Percentiles rank a stretch among this genome's conserved stretches.
These are phyloP conservation scores for Lutjanus campechanus DNA, from an alignment of 2,797 vertebrate species.

Conservation along the genomic window DNA sequence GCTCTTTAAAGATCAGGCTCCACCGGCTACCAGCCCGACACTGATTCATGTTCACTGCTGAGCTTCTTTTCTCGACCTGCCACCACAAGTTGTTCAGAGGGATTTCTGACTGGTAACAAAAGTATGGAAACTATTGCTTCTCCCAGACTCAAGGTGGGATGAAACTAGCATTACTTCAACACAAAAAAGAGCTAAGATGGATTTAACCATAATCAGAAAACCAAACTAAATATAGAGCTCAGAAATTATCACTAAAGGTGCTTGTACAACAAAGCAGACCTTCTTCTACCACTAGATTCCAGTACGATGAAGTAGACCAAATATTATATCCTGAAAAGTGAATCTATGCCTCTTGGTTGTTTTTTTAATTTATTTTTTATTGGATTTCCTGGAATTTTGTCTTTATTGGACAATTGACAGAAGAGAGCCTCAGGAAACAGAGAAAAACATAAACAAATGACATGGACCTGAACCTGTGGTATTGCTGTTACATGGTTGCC, in stretches of 20 bases:
- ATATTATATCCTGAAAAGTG: not conserved
- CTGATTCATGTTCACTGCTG: conserved; percentile 20
- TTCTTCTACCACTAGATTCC: not conserved
- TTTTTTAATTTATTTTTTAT: not conserved
- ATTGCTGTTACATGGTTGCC: not conserved
- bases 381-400: not conserved
- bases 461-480: not conserved
- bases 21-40: not conserved
- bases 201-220: not conserved
- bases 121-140: not conserved
- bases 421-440: not conserved
- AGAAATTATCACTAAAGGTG: not conserved
- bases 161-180: not conserved
- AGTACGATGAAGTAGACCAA: not conserved
- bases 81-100: not conserved
- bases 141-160: not conserved
- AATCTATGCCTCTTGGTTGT: not conserved
- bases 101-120: not conserved
- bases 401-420: not conserved
- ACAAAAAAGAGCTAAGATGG: not conserved
- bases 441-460: not conserved
- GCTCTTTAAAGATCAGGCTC: conserved; percentile 46
- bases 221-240: not conserved
- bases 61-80: conserved; percentile 9
- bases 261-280: not conserved